phyloP scores from a whole-genome alignment of 2,113 vertebrate genomes.

The Anhinga rufa region DNA sequence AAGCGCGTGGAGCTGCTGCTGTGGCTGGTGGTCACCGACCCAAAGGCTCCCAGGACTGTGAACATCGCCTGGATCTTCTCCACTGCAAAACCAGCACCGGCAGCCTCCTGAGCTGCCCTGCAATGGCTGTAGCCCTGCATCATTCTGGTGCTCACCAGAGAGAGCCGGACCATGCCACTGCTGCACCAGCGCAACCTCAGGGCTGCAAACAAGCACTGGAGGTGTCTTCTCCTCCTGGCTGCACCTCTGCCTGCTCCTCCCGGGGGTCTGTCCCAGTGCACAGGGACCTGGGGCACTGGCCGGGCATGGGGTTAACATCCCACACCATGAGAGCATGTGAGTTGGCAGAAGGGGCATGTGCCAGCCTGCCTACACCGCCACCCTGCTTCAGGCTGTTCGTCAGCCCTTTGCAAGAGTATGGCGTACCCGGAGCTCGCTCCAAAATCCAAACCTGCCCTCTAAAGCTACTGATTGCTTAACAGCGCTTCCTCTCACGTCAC shows the following conservation, averaged over 20 bases:
- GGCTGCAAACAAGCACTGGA: not conserved
- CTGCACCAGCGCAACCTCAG: not conserved
- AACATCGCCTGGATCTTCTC: conserved; percentile 90
- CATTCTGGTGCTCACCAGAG: accelerated
- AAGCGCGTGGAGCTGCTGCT: conserved; percentile 82
- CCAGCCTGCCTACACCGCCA: not conserved
- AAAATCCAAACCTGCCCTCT: not conserved
- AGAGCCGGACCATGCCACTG: accelerated
- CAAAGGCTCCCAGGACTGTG: conserved; percentile 86
- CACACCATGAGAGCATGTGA: accelerated
- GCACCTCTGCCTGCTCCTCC: not conserved
- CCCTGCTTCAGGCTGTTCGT: accelerated
- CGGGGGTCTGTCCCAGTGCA: accelerated
- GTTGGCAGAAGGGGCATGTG: accelerated
- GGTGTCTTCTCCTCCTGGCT: not conserved
- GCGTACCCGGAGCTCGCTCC: not conserved
- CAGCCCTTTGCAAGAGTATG: not conserved
- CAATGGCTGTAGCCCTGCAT: not conserved
- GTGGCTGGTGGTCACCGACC: conserved; percentile 75
- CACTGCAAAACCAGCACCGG: conserved; percentile 57
- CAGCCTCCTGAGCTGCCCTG: not conserved
- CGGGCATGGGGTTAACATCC: accelerated
- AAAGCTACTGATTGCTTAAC: not conserved
- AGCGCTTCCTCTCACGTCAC: not conserved
- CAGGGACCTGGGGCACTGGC: accelerated